Percentiles rank a stretch among this genome's conserved stretches.
Conservation (phyloP, 2,113 vertebrate species). For the Cynocephalus volans region DNA sequence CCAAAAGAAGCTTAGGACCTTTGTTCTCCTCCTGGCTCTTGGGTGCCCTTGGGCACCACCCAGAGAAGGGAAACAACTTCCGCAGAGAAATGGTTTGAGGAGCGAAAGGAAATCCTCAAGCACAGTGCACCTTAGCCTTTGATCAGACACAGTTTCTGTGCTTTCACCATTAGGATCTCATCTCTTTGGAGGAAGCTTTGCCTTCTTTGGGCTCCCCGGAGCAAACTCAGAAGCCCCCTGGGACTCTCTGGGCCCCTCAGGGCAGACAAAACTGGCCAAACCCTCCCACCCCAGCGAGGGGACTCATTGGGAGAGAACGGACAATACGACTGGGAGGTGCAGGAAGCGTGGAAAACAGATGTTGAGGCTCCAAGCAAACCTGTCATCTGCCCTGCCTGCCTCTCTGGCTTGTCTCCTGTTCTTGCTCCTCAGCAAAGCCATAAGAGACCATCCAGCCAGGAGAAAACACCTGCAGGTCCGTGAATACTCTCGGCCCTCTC, state of each 20-base stretch:
- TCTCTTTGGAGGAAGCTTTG: neutral
- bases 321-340: neutral
- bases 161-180: too few species aligned
- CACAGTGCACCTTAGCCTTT: neutral
- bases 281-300: neutral
- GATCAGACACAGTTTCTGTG: neutral
- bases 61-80: neutral
- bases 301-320: neutral
- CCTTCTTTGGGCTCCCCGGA: neutral
- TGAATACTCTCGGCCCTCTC: neutral
- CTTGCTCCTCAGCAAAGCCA: neutral
- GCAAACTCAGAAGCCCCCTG: neutral
- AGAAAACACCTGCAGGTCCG: neutral
- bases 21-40: neutral
- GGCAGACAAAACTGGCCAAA: neutral
- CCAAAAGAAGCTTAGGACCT: neutral
- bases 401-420: neutral
- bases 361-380: neutral
- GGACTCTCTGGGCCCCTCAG: neutral
- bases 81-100: neutral
- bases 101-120: neutral
- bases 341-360: neutral
- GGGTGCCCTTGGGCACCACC: neutral
- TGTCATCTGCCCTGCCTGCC: too few species aligned
- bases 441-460: neutral